Evolutionary conservation across 1,140 invertebrate species (phyloP).

Genomic region (Drosophila orena): DNA sequence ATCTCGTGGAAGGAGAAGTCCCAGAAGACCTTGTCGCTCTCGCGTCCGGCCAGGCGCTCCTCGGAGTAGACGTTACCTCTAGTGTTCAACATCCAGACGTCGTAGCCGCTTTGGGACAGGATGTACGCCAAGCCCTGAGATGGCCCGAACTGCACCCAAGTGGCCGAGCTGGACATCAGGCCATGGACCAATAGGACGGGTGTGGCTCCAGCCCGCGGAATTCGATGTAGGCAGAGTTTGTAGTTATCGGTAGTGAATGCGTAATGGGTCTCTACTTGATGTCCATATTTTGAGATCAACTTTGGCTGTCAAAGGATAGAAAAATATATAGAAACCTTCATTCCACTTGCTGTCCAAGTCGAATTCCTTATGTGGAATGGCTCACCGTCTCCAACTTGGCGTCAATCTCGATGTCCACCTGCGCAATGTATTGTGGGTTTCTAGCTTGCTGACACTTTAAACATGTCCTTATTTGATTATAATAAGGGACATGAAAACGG

Average conservation of each 20-base stretch:
- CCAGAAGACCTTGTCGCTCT: constrained; percentile 76
- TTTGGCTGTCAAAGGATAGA: constrained; percentile 25
- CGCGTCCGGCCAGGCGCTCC: constrained; percentile 85
- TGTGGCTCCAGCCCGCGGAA: constrained; percentile 34
- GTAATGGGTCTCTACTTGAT: constrained; percentile 86
- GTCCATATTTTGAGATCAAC: constrained; percentile 86
- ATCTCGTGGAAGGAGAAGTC: constrained; percentile 89
- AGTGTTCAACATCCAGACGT: constrained; percentile 91
- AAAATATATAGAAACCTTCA: neutral
- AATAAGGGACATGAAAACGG: too few relatives aligned
- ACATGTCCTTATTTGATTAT: too few relatives aligned
- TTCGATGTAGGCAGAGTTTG: constrained; percentile 85
- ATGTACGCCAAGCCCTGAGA: constrained; percentile 86
- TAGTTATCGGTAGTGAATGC: constrained; percentile 86
- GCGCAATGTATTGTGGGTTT: neutral
- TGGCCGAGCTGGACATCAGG: constrained; percentile 86
- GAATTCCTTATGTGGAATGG: neutral
- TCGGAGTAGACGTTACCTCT: constrained; percentile 89
- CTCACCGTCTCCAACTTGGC: constrained; percentile 18
- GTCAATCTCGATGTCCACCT: constrained; percentile 2
- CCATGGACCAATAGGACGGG: constrained; percentile 88
- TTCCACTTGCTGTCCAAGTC: too few relatives aligned
- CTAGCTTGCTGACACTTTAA: neutral
- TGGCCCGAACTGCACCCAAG: constrained; percentile 87
- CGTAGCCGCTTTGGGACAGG: constrained; percentile 88